Evolutionary conservation across 2,888 invertebrate species (phyloP).

Genomic region (Mechanitis messenoides): DNA sequence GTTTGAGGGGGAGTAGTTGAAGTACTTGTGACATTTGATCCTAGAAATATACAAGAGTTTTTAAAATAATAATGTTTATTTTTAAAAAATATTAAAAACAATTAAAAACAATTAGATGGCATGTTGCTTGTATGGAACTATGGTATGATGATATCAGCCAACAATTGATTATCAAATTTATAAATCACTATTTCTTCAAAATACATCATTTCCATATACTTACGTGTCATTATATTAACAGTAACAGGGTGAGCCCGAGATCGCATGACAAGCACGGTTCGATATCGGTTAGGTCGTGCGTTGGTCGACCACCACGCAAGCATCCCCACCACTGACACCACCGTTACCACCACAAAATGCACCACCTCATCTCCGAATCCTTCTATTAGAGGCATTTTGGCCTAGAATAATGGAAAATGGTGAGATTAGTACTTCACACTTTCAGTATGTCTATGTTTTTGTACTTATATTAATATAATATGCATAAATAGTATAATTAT

Average conservation of each 20-base stretch:
- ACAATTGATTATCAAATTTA: background rate
- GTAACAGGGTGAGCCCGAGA: conserved; percentile 59
- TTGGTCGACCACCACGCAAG: conserved; percentile 89
- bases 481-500: too few species aligned
- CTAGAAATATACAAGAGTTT: conserved; percentile 32
- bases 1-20: conserved; percentile 35
- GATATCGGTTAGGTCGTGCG: conserved; percentile 79
- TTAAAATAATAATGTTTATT: too few species aligned
- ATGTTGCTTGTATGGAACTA: too few species aligned
- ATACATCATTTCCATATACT: conserved; percentile 26
- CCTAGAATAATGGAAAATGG: conserved; percentile 12
- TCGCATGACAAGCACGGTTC: conserved; percentile 81
- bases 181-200: conserved; percentile 6
- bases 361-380: conserved; percentile 91
- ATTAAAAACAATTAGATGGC: too few species aligned
- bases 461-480: too few species aligned
- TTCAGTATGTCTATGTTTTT: too few species aligned
- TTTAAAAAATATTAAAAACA: too few species aligned
- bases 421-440: too few species aligned
- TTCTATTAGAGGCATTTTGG: conserved; percentile 84
- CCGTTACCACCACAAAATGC: conserved; percentile 79
- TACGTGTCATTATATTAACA: conserved; percentile 59
- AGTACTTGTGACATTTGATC: conserved; percentile 42
- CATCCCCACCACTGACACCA: conserved; percentile 75
- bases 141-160: too few species aligned